Percentiles rank a stretch among this genome's conserved stretches.
phyloP scores from a whole-genome alignment of 2,113 vertebrate genomes.

The Tauraco erythrolophus region DNA sequence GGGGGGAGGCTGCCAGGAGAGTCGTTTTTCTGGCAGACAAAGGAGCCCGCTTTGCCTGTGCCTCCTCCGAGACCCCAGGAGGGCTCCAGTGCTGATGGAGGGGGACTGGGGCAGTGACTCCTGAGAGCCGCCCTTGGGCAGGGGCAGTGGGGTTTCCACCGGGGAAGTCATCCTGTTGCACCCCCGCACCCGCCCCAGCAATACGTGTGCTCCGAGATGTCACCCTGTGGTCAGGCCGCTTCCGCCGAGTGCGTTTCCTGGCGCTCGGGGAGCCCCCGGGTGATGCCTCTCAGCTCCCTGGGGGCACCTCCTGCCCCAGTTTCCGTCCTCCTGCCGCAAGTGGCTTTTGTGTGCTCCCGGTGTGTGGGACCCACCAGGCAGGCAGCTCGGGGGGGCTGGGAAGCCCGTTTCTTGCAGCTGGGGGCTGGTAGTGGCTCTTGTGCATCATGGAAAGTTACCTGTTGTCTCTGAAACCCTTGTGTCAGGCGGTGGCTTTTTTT shows the following conservation, averaged over 20 bases:
- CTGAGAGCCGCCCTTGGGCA: fast-evolving
- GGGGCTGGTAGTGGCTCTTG: background rate
- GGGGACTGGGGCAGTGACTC: fast-evolving
- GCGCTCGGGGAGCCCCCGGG: background rate
- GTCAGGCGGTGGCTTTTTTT: background rate
- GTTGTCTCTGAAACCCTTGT: background rate
- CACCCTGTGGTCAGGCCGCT: background rate
- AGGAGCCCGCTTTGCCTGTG: fast-evolving
- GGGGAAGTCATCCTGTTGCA: background rate
- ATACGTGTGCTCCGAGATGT: background rate
- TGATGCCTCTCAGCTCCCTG: background rate
- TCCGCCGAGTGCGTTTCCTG: background rate
- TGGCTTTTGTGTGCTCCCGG: background rate
- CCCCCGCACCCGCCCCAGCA: background rate
- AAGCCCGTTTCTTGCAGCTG: background rate
- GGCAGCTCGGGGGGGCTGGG: background rate
- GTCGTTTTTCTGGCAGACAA: background rate
- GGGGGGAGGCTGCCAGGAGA: background rate
- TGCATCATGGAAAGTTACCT: slow-evolving; percentile 65
- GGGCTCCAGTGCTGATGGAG: background rate
- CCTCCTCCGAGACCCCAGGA: background rate
- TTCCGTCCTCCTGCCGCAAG: fast-evolving
- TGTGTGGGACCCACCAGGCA: fast-evolving
- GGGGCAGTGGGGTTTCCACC: background rate
- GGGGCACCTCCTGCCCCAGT: background rate